Percentiles rank a stretch among this genome's conserved stretches.
Evolutionary conservation across 2,888 invertebrate species (phyloP).

Genomic region (Athrips mouffetella): DNA sequence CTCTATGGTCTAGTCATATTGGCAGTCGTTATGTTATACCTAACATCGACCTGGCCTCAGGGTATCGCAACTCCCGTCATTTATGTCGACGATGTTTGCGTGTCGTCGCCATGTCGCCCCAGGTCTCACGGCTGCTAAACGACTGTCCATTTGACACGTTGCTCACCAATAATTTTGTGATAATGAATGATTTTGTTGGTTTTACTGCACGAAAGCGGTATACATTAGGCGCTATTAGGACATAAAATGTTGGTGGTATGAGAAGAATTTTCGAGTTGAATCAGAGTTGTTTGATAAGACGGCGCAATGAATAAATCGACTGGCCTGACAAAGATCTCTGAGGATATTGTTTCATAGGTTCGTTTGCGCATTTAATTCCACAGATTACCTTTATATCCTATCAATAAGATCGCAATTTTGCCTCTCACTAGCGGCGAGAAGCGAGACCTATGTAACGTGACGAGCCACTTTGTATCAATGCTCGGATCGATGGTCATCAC

Average conservation of each 20-base stretch:
- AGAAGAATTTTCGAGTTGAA: too few relatives aligned
- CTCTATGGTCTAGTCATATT: too few relatives aligned
- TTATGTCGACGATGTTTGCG: slow-evolving; percentile 20
- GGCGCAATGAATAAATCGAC: neutral
- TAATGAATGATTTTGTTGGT: neutral
- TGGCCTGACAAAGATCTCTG: neutral
- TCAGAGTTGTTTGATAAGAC: neutral
- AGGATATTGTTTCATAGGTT: too few relatives aligned
- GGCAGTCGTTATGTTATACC: too few relatives aligned
- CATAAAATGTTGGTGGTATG: too few relatives aligned
- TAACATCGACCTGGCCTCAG: neutral
- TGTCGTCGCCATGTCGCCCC: slow-evolving; percentile 27
- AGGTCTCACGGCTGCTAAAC: slow-evolving; percentile 32
- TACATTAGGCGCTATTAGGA: too few relatives aligned
- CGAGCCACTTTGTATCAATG: slow-evolving; percentile 64
- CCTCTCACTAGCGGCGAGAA: slow-evolving; percentile 25
- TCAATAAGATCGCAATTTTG: slow-evolving; percentile 13
- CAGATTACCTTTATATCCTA: slow-evolving; percentile 13
- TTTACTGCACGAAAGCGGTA: neutral
- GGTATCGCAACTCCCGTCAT: neutral
- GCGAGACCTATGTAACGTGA: slow-evolving; percentile 38
- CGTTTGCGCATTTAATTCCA: neutral
- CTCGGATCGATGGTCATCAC: slow-evolving; percentile 52
- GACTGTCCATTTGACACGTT: slow-evolving; percentile 18
- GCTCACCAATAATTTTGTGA: neutral